phyloP scores from a whole-genome alignment of 2,113 vertebrate genomes.

The Crotalus helleri region DNA sequence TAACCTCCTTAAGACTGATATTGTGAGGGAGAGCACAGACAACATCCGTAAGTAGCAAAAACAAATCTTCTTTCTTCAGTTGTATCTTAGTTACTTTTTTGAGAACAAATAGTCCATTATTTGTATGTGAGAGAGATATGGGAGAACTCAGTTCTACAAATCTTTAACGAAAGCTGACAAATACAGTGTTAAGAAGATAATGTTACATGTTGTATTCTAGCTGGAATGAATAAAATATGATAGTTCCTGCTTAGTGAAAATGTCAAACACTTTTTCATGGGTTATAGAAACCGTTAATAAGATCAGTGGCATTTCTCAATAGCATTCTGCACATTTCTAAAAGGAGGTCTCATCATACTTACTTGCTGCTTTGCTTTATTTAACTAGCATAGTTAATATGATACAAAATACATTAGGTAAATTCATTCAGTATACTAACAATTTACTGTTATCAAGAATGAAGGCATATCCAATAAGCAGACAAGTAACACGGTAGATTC shows the following conservation, averaged over 20 bases:
- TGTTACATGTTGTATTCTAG: neutral
- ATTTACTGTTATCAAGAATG: neutral
- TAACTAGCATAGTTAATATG: neutral
- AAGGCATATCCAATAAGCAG: neutral
- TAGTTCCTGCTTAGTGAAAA: neutral
- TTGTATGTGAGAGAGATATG: neutral
- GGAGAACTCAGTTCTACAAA: neutral
- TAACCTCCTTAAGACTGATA: slow-evolving; percentile 97
- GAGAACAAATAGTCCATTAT: neutral
- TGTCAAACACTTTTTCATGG: neutral
- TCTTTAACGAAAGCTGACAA: neutral
- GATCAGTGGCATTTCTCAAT: neutral
- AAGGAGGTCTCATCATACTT: neutral
- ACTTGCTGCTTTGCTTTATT: neutral
- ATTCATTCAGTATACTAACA: neutral
- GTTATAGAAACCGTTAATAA: neutral
- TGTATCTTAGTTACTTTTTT: neutral
- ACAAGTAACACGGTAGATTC: neutral
- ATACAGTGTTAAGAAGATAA: neutral
- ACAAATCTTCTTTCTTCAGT: neutral
- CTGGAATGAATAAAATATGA: neutral
- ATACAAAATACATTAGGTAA: neutral
- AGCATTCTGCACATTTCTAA: neutral
- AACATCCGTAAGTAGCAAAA: slow-evolving; percentile 89
- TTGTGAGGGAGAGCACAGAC: slow-evolving; percentile 93